A percentile compares a stretch with the other conserved stretches of the same genome.
Conservation (phyloP, 2,797 vertebrate genomes). For the Gorsachius magnificus region DNA sequence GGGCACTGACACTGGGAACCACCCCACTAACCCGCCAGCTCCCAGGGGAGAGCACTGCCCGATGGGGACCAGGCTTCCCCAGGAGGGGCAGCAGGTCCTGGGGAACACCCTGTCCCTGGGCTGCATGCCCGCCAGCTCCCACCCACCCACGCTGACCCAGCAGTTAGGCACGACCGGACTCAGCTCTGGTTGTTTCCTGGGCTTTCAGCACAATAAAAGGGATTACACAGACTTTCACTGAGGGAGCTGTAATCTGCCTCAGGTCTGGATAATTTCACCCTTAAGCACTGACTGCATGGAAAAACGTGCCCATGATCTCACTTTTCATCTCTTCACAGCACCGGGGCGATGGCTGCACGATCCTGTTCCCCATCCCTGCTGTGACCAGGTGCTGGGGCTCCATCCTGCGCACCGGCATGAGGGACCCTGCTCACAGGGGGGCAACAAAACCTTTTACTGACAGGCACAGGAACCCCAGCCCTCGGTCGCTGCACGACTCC, state of each 20-base stretch:
- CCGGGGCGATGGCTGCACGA: rapidly evolving
- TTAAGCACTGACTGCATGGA: background rate
- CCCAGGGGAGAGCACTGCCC: rapidly evolving
- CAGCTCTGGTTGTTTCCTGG: rapidly evolving
- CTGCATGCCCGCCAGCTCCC: rapidly evolving
- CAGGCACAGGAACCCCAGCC: rapidly evolving
- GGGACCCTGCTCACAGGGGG: background rate
- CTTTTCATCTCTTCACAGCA: background rate
- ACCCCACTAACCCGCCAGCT: background rate
- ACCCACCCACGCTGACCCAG: rapidly evolving
- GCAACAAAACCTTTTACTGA: background rate
- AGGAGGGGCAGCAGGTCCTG: background rate
- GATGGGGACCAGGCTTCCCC: rapidly evolving
- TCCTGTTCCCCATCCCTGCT: rapidly evolving
- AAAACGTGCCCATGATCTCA: rapidly evolving
- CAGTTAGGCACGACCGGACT: rapidly evolving
- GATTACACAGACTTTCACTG: background rate
- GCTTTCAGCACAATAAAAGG: background rate
- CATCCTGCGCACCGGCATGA: rapidly evolving
- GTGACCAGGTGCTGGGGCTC: background rate
- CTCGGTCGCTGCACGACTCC: rapidly evolving
- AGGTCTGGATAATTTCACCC: background rate
- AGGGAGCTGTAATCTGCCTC: background rate
- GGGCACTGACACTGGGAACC: background rate
- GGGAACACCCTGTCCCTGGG: background rate